Conservation (phyloP, 1,140 invertebrate genomes). For the Lordiphosa mommai region DNA sequence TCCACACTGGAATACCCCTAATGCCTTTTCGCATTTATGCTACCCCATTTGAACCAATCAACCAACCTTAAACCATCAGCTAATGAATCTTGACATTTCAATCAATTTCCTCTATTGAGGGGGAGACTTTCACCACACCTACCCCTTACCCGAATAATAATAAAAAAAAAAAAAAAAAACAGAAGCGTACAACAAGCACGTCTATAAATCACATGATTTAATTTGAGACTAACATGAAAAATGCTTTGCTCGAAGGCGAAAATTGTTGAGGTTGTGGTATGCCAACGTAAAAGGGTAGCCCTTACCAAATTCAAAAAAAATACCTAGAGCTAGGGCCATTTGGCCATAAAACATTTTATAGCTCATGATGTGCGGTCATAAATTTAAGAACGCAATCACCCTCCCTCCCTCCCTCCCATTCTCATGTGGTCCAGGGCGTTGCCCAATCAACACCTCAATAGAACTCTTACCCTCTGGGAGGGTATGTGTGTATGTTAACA, state of each 20-base stretch:
- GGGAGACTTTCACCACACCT: constrained; percentile 42
- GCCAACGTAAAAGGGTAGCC: constrained; percentile 34
- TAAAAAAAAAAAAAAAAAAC: constrained; percentile 10
- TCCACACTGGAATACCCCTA: background rate
- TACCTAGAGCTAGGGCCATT: constrained; percentile 20
- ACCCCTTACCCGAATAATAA: constrained; percentile 12
- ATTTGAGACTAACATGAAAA: constrained; percentile 51
- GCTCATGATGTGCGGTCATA: constrained; percentile 72
- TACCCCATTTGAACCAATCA: constrained; percentile 2
- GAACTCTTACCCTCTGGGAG: constrained; percentile 14
- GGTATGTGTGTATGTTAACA: constrained; percentile 48
- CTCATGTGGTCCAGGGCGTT: constrained; percentile 57
- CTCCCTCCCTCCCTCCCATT: background rate
- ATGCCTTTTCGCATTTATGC: no score
- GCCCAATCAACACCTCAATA: constrained; percentile 68
- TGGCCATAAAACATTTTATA: constrained; percentile 70
- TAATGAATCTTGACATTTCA: constrained; percentile 76
- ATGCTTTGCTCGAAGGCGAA: constrained; percentile 41
- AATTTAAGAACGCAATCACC: constrained; percentile 67
- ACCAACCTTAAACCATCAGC: constrained; percentile 4
- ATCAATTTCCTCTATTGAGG: constrained; percentile 32
- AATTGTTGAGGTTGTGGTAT: constrained; percentile 60
- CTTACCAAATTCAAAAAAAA: background rate
- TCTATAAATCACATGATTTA: constrained; percentile 73
- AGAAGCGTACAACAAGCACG: constrained; percentile 40